Evolutionary conservation across 1,140 invertebrate species (phyloP), one percentile per base, ranked within the genome.

Genomic region (Pomacea maculata): DNA sequence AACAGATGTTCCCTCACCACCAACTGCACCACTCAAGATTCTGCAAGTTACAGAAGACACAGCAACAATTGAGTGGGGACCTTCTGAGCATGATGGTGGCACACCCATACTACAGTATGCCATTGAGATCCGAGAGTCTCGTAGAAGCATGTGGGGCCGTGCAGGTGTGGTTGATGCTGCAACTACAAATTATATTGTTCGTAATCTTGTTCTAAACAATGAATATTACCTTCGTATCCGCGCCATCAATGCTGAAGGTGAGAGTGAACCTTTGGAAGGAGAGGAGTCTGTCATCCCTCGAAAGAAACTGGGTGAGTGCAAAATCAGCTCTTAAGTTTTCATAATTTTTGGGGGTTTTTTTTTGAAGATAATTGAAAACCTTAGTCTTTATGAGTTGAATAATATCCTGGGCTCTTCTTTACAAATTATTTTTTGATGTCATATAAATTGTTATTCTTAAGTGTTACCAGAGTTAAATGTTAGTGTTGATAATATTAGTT

Each of bases 191-290:
- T 95, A 79, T 96, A 96, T 90, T 95, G 88, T 88, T 21, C 83
- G 82, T 3, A 88, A 87, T 88, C 92, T 98, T 7, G 96, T 97
- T 84, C 96, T 83, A 89, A 94, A 11, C 93, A 95, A 82, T 95
- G 96, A 25, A 94, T 99, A 99, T 89, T 97, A 99, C 91, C 99
- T 99, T 93, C 94, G 98, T 77, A 95, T 99, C 3, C 88, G 91
- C 68, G 98, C 98, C 63, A 85, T 87, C 67, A 99, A 99, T 91
- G 96, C 97, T 8, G 97, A 97, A 76, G 98, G 89, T n/a, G 84
- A 87, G 72, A 88, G 89, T 80, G 72, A 80, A 82, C 95, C 96
- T 57, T 91, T 99, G 12, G 96, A 95, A 83, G 97, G 96, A 90
- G 97, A 95, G 0, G 95, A 97, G 83, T 95, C 96, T 82, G 94